A percentile compares a stretch with the other conserved stretches of the same genome.
Conservation (phyloP, 2,797 vertebrate species). For the Hylomyscus alleni region DNA sequence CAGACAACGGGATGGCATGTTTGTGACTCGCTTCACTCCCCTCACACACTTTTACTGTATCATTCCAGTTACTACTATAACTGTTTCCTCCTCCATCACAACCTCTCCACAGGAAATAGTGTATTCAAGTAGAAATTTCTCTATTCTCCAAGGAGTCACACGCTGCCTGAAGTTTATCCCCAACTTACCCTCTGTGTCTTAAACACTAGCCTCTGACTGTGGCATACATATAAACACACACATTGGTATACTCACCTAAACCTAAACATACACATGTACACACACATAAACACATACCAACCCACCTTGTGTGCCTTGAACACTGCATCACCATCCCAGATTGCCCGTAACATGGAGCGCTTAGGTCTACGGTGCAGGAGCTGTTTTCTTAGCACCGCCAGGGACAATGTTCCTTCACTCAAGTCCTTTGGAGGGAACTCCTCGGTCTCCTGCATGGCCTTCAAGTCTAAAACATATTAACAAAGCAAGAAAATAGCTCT, state of each 20-base stretch:
- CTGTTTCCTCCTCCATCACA: neutral
- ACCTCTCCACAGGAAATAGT: neutral
- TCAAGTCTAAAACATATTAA: slow-evolving; percentile 55
- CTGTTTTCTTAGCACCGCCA: neutral
- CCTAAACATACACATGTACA: neutral
- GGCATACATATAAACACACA: neutral
- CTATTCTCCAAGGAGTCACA: neutral
- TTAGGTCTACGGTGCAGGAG: accelerated
- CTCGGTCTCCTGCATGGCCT: neutral
- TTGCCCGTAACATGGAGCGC: accelerated
- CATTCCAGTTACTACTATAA: accelerated
- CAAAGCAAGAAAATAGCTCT: neutral
- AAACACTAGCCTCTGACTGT: neutral
- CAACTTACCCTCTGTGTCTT: slow-evolving; percentile 59
- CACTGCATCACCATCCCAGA: neutral
- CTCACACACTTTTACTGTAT: neutral
- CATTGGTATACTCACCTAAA: neutral
- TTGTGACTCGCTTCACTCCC: neutral
- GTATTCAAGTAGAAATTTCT: neutral
- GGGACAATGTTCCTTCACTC: neutral
- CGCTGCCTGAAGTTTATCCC: neutral
- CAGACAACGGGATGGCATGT: neutral
- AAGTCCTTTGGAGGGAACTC: neutral
- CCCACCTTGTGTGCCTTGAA: slow-evolving; percentile 59
- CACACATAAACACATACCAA: neutral